A percentile compares a stretch with the other conserved stretches of the same genome.
phyloP scores from a whole-genome alignment of 2,113 vertebrate species.

The Setophaga petechia region DNA sequence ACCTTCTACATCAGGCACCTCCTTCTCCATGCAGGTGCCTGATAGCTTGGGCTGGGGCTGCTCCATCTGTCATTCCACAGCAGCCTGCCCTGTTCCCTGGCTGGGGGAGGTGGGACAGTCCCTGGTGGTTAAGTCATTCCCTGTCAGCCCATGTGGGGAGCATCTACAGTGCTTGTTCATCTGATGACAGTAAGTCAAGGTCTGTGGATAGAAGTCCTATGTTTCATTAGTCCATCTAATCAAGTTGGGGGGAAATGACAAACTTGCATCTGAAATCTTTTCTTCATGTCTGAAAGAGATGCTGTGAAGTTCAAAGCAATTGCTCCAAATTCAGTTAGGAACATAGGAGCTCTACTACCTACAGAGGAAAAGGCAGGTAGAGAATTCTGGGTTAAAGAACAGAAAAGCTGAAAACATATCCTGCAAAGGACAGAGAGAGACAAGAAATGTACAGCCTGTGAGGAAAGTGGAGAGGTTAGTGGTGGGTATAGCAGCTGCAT shows the following conservation, averaged over 20 bases:
- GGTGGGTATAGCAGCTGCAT: neutral
- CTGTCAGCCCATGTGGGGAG: neutral
- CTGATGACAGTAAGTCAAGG: neutral
- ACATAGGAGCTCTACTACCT: neutral
- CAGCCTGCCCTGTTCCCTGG: neutral
- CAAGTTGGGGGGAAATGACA: neutral
- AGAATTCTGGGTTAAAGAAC: neutral
- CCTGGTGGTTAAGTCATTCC: neutral
- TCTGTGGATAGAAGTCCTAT: neutral
- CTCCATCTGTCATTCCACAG: neutral
- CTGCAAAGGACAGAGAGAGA: neutral
- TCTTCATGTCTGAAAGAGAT: neutral
- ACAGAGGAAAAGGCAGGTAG: neutral
- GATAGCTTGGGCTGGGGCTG: neutral
- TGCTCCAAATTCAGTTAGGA: neutral
- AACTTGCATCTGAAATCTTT: neutral
- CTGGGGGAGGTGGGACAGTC: neutral
- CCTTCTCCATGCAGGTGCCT: neutral
- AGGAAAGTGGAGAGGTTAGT: neutral
- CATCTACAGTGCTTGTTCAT: neutral
- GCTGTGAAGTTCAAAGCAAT: neutral
- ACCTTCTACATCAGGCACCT: neutral
- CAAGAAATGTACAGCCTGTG: neutral
- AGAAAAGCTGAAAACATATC: neutral
- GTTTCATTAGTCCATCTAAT: neutral